Base-by-base conservation (phyloP, 2,113 vertebrate genomes). In the Osmerus eperlanus region DNA sequence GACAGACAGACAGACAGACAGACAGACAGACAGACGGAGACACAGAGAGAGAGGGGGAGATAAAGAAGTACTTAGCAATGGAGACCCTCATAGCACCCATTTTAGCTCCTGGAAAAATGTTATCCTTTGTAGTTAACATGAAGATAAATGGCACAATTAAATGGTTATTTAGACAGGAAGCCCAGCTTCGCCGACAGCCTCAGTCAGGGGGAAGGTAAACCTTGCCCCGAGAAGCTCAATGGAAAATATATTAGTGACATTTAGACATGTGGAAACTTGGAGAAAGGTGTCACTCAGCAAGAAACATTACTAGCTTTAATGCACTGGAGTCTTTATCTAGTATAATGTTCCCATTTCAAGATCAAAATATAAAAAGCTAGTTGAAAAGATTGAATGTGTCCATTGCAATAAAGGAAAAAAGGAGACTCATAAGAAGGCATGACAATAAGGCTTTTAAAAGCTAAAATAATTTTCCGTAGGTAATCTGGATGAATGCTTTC, bases 51-150 rank as follows among this genome's bases (percentile, higher is more conserved):
- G 64, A 89, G 78, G 66, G 80, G 87, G 14, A 56, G 8, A 56
- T 4, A 71, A 70, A 89, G 58, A 84, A 67, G 87, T 90, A 88
- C 88, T 81, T 90, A 94, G 92, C 81, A 86, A 83, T 73, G 71
- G 71, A 65, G 80, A 55, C 65, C 75, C 78, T 73, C 79, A 74
- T 71, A 79, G 29, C 36, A 86, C 41, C 69, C 71, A 7, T 79
- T 52, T 14, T 68, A 71, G 41, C 67, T 68, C 73, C 64, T 68
- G 67, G 67, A 23, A 67, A 77, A 78, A 69, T 3, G 77, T 21
- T 15, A 72, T 41, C 41, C 65, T 77, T 60, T 41, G 14, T 16
- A 52, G 41, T 47, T 47, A 47, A 47, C 41, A 64, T 64, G 28
- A 19, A 41, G 62, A 64, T 36, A 41, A 18, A 13, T 36, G 29